Evolutionary conservation across 2,797 vertebrate species (phyloP).

Genomic region (Loris lydekkerianus): DNA sequence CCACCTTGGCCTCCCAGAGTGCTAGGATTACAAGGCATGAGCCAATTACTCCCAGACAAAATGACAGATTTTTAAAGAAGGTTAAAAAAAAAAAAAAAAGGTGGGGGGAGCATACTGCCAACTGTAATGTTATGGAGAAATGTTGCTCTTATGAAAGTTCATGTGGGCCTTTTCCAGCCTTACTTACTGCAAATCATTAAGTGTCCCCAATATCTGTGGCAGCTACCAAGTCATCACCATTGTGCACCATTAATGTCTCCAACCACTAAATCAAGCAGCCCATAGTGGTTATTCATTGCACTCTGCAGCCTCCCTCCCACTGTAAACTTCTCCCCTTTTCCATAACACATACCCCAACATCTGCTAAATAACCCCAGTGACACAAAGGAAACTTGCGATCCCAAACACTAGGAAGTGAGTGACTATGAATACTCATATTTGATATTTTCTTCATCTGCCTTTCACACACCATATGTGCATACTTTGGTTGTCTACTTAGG

Average conservation of each 20-base stretch:
- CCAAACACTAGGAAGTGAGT: not conserved
- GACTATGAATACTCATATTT: not conserved
- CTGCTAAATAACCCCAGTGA: not conserved
- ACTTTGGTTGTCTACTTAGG: not conserved
- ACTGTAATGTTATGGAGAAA: slow-evolving; percentile 24
- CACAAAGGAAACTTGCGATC: slow-evolving; percentile 11
- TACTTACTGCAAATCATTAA: not conserved
- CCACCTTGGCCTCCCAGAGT: too few species aligned
- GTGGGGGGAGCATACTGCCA: not conserved
- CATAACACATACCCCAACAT: not conserved
- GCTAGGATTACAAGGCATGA: too few species aligned
- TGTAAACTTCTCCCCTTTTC: not conserved
- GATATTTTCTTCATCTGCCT: not conserved
- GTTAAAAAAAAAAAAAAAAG: not conserved
- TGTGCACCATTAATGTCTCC: not conserved
- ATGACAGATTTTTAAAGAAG: not conserved
- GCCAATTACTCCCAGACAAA: not conserved
- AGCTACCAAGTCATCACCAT: not conserved
- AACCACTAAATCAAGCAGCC: not conserved
- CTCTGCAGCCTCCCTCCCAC: not conserved
- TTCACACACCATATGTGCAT: not conserved
- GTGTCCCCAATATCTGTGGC: not conserved
- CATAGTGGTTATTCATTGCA: not conserved
- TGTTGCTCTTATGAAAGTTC: slow-evolving; percentile 4
- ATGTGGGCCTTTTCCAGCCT: not conserved